Conservation (phyloP, 2,113 vertebrate species). For the Dascyllus trimaculatus region DNA sequence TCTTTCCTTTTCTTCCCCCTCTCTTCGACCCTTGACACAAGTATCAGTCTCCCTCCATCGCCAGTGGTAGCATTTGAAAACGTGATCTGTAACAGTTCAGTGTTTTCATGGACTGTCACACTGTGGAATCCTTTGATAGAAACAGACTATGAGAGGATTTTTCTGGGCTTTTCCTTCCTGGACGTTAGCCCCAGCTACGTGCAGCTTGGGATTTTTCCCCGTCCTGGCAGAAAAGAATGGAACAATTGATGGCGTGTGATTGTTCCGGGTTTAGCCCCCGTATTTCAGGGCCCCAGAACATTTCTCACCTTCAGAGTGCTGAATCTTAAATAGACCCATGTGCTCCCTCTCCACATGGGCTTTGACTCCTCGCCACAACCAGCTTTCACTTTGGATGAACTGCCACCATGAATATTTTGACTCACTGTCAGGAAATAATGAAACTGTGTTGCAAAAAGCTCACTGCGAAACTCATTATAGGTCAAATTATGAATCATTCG, state of each 20-base stretch:
- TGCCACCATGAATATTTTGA: slow-evolving; percentile 55
- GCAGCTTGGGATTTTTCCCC: slow-evolving; percentile 65
- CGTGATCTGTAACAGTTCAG: slow-evolving; percentile 51
- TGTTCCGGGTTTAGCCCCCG: slow-evolving; percentile 66
- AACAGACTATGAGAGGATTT: slow-evolving; percentile 55
- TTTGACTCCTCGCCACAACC: slow-evolving; percentile 46
- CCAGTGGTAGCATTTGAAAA: slow-evolving; percentile 28
- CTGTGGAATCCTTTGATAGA: slow-evolving; percentile 69
- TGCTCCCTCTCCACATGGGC: slow-evolving; percentile 44
- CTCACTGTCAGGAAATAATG: slow-evolving; percentile 48
- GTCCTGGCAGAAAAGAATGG: slow-evolving; percentile 68
- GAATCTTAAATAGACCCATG: slow-evolving; percentile 53
- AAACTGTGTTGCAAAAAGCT: slow-evolving; percentile 21
- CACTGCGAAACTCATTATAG: slow-evolving; percentile 36
- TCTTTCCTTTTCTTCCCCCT: slow-evolving; percentile 15
- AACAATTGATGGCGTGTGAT: slow-evolving; percentile 78
- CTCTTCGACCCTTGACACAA: slow-evolving; percentile 16
- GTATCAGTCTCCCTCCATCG: slow-evolving; percentile 43
- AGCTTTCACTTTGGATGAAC: slow-evolving; percentile 66
- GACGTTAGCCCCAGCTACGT: slow-evolving; percentile 60
- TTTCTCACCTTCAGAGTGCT: slow-evolving; percentile 71
- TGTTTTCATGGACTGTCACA: slow-evolving; percentile 66
- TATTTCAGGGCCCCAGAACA: slow-evolving; percentile 67
- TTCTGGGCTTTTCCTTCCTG: slow-evolving; percentile 74
- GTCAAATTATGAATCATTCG: slow-evolving; percentile 33